Evolutionary conservation across 1,140 invertebrate species (phyloP), one percentile per base, ranked within the genome.

Genomic region (Drosophila sp.): DNA sequence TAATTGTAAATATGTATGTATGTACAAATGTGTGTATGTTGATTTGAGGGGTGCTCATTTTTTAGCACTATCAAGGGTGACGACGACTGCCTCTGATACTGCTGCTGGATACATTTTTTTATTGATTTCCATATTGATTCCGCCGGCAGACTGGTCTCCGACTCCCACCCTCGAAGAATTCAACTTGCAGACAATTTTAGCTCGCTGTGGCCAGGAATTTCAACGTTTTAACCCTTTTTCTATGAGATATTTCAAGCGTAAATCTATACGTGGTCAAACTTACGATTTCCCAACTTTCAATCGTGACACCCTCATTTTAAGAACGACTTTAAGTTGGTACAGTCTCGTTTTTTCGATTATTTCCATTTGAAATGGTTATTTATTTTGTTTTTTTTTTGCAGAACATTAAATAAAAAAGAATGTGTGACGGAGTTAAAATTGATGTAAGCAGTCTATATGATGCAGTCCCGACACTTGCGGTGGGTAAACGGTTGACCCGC

Each of bases 41-140:
- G 25, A 60, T 57, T 56, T 41, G 41, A 68, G 54, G 61, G 79
- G 79, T 76, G 79, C 47, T 62, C 35, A 33, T 66, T 84, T 68
- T 84, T 77, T 70, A 65, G 64, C 63, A 71, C 58, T 72, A 41
- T 58, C 27, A 54, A 70, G 80, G 80, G 80, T 85, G 80, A 84
- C 81, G 79, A 80, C 44, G 23, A 25, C 44, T 25, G 7, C 44
- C 25, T 8, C 44, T 50, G 44, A 50, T 50, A 50, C 60, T 80
- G 64, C 64, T 77, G 27, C 54, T 70, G 50, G 64, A 63, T 77
- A 80, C 73, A 74, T 66, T 84, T 84, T 66, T 80, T 79, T 82
- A 82, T 82, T 79, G 80, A 84, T 84, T 84, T 84, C 73, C 71
- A 85, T 85, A 84, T 84, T 74, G 81, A 84, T 84, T 84, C 85